A percentile compares a stretch with the other conserved stretches of the same genome.
Evolutionary conservation across 2,888 invertebrate species (phyloP).

Genomic region (Andrena dorsata): DNA sequence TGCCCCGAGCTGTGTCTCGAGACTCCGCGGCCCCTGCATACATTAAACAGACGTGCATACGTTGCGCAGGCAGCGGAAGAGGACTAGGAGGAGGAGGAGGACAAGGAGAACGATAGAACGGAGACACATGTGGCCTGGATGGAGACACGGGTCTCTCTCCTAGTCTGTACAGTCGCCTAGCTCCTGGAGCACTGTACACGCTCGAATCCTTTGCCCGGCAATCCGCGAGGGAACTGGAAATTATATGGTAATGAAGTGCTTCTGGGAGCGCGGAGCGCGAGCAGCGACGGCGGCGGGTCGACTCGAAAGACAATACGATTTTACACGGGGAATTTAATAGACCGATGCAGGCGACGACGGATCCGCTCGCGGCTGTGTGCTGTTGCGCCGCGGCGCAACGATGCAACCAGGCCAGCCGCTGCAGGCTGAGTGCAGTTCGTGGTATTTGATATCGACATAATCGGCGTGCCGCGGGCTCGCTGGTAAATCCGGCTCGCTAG

Average conservation of each 20-base stretch:
- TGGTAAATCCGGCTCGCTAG: conserved; percentile 66
- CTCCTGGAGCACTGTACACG: conserved; percentile 36
- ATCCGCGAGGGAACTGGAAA: conserved; percentile 73
- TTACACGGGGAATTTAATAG: conserved; percentile 72
- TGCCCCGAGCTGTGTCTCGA: conserved; percentile 68
- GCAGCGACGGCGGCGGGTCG: conserved; percentile 63
- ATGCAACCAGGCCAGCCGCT: conserved; percentile 45
- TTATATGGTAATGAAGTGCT: conserved; percentile 75
- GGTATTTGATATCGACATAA: conserved; percentile 85
- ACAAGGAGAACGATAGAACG: conserved; percentile 10
- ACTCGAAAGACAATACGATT: conserved; percentile 78
- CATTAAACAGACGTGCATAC: conserved; percentile 66
- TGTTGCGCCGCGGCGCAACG: conserved; percentile 35
- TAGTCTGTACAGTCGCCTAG: conserved; percentile 14
- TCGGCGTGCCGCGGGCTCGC: conserved; percentile 68
- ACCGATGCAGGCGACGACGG: conserved; percentile 51
- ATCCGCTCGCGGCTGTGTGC: conserved; percentile 56
- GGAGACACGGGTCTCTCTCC: conserved; percentile 41
- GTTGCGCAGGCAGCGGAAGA: conserved; percentile 36
- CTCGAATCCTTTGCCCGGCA: conserved; percentile 66
- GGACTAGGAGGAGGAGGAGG: conserved; percentile 19
- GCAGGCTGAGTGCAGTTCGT: conserved; percentile 83
- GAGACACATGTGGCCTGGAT: conserved; percentile 45
- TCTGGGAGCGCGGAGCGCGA: conserved; percentile 55
- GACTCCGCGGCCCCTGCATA: conserved; percentile 65